phyloP scores from a whole-genome alignment of 2,113 vertebrate genomes.

The Echinops telfairi region DNA sequence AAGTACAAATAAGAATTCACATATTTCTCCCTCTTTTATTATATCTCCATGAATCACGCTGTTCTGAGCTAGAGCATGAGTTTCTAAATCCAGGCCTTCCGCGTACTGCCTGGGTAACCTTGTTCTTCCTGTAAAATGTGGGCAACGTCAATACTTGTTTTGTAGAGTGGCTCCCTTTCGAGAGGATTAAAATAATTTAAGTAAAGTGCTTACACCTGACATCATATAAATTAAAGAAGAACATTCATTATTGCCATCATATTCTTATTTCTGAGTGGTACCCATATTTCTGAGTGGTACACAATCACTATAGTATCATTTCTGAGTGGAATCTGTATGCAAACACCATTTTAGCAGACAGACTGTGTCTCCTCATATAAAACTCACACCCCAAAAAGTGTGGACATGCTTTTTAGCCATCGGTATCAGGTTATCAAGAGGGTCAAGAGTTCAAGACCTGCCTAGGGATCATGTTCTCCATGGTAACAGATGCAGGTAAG shows the following conservation, averaged over 20 bases:
- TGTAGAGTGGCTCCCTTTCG: too few species aligned
- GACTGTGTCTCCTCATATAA: background rate
- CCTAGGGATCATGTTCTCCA: constrained; percentile 31
- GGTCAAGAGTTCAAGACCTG: constrained; percentile 49
- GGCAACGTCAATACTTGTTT: background rate
- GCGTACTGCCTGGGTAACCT: background rate
- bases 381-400: background rate
- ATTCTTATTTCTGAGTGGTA: background rate
- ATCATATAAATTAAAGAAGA: background rate
- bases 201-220: background rate
- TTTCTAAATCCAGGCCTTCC: background rate
- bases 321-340: constrained; percentile 45
- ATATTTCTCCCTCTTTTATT: background rate
- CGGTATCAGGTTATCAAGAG: constrained; percentile 35
- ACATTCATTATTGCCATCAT: background rate
- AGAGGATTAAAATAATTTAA: background rate
- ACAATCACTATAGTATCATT: background rate
- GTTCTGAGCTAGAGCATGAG: background rate
- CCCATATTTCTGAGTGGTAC: too few species aligned
- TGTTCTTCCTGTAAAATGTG: background rate
- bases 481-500: constrained; percentile 48
- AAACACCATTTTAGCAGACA: constrained; percentile 16
- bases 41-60: background rate
- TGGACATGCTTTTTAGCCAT: constrained; percentile 33
- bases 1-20: background rate